phyloP scores from a whole-genome alignment of 2,888 invertebrate genomes.

The Allygus modestus region DNA sequence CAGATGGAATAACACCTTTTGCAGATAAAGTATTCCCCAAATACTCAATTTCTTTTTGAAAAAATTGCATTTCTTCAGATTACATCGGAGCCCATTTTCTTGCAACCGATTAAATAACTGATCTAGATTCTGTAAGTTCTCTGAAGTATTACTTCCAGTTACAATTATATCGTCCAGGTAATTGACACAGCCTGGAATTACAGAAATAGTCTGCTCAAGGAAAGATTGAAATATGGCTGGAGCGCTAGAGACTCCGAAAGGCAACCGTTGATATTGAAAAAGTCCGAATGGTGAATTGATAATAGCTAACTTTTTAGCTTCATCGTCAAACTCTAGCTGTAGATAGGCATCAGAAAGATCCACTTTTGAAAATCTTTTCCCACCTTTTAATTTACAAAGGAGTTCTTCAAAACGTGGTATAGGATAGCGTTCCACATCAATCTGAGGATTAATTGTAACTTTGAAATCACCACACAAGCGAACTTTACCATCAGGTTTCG shows the following conservation, averaged over 20 bases:
- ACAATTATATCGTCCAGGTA: constrained; percentile 21
- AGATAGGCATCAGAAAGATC: not conserved
- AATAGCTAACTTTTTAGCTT: not conserved
- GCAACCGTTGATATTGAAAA: constrained; percentile 34
- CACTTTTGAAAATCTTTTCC: not conserved
- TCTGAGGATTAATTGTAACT: constrained; percentile 31
- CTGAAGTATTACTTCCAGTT: not conserved
- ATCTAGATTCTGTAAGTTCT: constrained; percentile 7
- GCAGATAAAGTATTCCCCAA: constrained; percentile 11
- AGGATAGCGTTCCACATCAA: constrained; percentile 33
- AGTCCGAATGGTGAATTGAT: constrained; percentile 19
- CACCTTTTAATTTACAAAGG: constrained; percentile 7
- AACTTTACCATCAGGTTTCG: constrained; percentile 27
- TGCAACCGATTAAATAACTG: not conserved
- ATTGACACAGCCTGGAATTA: constrained; percentile 24
- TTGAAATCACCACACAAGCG: constrained; percentile 43
- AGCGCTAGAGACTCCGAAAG: constrained; percentile 10
- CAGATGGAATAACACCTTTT: constrained; percentile 7
- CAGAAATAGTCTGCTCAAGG: constrained; percentile 25
- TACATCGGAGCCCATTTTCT: constrained; percentile 12
- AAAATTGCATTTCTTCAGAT: not conserved
- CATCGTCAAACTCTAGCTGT: not conserved
- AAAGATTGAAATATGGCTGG: constrained; percentile 22
- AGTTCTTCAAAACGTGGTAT: constrained; percentile 40
- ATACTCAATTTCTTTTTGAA: not conserved